Conservation (phyloP, 2,888 invertebrate species). For the Pseudanteris insignis region DNA sequence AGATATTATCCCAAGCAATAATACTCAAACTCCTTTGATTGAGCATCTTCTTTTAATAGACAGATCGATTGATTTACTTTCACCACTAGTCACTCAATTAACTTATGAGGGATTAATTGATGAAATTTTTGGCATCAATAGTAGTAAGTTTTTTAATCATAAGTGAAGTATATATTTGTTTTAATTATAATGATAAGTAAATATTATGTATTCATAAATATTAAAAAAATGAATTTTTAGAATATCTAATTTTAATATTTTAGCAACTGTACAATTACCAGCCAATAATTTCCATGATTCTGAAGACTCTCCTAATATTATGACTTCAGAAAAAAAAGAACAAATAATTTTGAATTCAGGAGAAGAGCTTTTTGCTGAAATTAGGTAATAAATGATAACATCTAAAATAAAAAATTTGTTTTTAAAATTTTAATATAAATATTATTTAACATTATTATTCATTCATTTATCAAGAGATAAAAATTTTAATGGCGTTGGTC, state of each 20-base stretch:
- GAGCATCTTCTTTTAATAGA: constrained; percentile 92
- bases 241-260: constrained; percentile 6
- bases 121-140: constrained; percentile 89
- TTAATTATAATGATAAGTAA: too few relatives aligned
- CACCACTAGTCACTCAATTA: constrained; percentile 91
- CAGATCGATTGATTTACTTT: constrained; percentile 88
- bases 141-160: constrained; percentile 69
- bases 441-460: not conserved
- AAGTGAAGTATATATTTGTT: too few relatives aligned
- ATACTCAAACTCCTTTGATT: constrained; percentile 71
- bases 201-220: too few relatives aligned
- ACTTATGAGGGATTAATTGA: constrained; percentile 98
- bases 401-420: too few relatives aligned
- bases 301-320: constrained; percentile 72
- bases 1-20: constrained; percentile 69
- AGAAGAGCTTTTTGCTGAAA: constrained; percentile 87
- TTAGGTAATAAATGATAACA: constrained; percentile 65
- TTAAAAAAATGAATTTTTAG: too few relatives aligned
- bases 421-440: too few relatives aligned
- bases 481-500: constrained; percentile 91
- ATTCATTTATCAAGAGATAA: constrained; percentile 73
- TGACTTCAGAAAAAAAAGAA: constrained; percentile 75
- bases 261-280: constrained; percentile 83
- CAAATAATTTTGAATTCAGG: constrained; percentile 85
- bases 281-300: constrained; percentile 81